Evolutionary conservation across 2,113 vertebrate species (phyloP).

Genomic region (Orycteropus afer): DNA sequence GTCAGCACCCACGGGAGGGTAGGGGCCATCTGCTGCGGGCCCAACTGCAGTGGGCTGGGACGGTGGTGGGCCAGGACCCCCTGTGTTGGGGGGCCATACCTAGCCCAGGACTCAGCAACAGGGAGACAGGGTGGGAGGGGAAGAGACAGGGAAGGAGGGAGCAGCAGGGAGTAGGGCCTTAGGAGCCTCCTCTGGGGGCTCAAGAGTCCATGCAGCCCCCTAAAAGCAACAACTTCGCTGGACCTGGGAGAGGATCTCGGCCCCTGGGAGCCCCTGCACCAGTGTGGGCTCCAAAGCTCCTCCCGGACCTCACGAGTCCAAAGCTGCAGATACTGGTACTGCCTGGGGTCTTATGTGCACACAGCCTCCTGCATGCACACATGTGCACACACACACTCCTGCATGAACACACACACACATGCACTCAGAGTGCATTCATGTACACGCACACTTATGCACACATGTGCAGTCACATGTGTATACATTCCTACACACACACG

Average conservation of each 20-base stretch:
- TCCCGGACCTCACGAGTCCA: too few species aligned
- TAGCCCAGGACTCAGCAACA: background rate
- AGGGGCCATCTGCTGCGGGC: too few species aligned
- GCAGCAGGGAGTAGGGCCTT: background rate
- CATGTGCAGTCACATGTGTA: background rate
- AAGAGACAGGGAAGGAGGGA: background rate
- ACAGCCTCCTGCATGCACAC: background rate
- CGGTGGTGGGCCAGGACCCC: background rate
- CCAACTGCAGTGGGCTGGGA: too few species aligned
- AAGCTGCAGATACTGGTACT: too few species aligned
- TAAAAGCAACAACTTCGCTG: background rate
- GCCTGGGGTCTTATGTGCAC: too few species aligned
- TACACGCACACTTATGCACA: background rate
- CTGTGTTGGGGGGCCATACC: fast-evolving
- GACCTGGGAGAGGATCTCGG: background rate
- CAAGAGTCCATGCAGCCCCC: background rate
- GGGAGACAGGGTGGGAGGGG: background rate
- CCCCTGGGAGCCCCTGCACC: too few species aligned
- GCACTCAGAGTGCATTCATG: background rate
- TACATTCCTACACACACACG: background rate
- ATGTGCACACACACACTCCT: background rate
- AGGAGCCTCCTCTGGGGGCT: background rate
- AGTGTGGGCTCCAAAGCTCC: too few species aligned
- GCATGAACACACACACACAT: background rate
- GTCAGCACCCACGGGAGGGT: background rate